Base-by-base conservation (phyloP, 2,888 invertebrate genomes). In the Clitarchus hookeri region DNA sequence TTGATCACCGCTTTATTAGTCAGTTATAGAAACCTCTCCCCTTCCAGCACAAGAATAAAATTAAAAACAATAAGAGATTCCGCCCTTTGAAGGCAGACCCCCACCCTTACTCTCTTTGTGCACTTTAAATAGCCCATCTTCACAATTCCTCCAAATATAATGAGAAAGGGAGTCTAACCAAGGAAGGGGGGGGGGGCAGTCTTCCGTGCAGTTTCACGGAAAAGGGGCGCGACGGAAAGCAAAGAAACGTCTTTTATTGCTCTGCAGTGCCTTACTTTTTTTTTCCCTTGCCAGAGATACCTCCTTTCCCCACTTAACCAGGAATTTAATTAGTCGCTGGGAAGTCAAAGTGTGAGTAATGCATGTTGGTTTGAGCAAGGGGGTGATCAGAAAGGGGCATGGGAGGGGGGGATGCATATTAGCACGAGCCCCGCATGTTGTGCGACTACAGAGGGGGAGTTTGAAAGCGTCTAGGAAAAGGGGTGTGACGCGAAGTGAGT, bases 261-360 rank as follows among this genome's bases (percentile, higher is more conserved):
- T 65, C n/a, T 65, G 19, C 8, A 65, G 65, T 65, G 65, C 19
- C 65, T 65, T 65, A 65, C 65, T 65, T 65, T n/a, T 65, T 65
- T 65, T n/a, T 65, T 65, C 16, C n/a, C 65, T 23, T 8, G 65
- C 13, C n/a, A 19, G 65, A 65, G n/a, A 65, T 65, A 65, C 65
- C 65, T 65, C n/a, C 65, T 65, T 65, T 65, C 65, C 65, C 65
- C 65, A 65, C 65, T 65, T 65, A 65, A 65, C 65, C 23, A 65
- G 65, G 65, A 65, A 65, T 65, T 65, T 65, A 65, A 65, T 65
- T 65, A 65, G 65, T 65, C 65, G 8, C 65, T n/a, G 65, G 65
- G 65, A 65, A 65, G 65, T 65, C 65, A 65, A 65, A 65, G 65
- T 65, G 65, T 65, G 65, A 65, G 65, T 65, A 65, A 65, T 65